Base-by-base conservation (phyloP, 53 echinoderm and acorn worm genomes). In the Henricia sp. region DNA sequence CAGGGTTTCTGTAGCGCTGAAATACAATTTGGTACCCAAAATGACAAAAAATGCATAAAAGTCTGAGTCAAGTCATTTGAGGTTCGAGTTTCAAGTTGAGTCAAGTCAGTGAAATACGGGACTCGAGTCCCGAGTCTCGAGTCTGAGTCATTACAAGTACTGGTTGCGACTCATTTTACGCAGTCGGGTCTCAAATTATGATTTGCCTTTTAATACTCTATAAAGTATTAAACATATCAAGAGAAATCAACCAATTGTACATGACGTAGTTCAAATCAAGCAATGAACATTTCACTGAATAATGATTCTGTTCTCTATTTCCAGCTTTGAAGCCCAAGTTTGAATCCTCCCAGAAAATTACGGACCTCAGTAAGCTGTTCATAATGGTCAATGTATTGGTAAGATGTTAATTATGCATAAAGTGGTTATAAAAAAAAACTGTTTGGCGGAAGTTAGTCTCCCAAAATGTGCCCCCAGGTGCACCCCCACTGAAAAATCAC, bases 321-420 rank as follows among this genome's bases (percentile, higher is more conserved):
- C 17, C 86, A 96, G 93, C 93, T n/a, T 53, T 93, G 37, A 96
- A 96, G 69, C 93, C 96, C 20, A 93, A 93, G 65, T 96, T 96
- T 93, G 96, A 93, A 32, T 87, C 64, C 34, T 89, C 89, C 17
- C 50, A 83, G n/a, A 90, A 88, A 12, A 93, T 96, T 37, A 52
- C 72, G 27, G 69, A 78, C 23, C 64, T 96, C 3, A 96, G 93
- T 46, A 82, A 78, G 19, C 42, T 93, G 1, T 96, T 96, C 91
- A 89, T 96, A 0, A 96, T 93, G 96, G 96, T 93, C 27, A 95
- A 95, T 70, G 85, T 91, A 0, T 87, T 91, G 95, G 95, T 95
- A 44, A 89, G 89, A 59, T 20, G 3, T 32, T 0, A 8, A 17
- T 37, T 24, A 13, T 44, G 13, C 13, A 9, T 29, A 29, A 9